These are phyloP conservation scores for Apotomis betuletana DNA, from an alignment of 2,888 invertebrate species.

Conservation along the genomic window DNA sequence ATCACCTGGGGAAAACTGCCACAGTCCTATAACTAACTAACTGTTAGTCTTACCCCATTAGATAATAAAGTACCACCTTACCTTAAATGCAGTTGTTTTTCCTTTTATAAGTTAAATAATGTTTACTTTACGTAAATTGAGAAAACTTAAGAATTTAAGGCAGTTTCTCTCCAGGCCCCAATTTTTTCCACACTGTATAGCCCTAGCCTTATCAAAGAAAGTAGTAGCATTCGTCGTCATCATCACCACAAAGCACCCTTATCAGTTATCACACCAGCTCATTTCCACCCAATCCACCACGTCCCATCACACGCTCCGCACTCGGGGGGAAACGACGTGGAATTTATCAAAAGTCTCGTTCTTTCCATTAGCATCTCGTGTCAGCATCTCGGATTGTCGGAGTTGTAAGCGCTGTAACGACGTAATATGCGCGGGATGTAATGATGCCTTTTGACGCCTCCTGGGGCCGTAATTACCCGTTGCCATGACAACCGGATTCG, in stretches of 20 bases:
- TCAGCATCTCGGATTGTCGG: constrained; percentile 68
- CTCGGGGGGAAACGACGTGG: constrained; percentile 60
- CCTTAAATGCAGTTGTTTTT: no score
- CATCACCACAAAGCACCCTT: constrained; percentile 57
- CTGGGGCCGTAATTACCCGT: constrained; percentile 69
- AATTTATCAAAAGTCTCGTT: constrained; percentile 78
- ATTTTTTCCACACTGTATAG: no score
- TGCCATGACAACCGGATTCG: constrained; percentile 66
- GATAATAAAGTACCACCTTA: no score
- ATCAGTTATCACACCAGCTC: constrained; percentile 73
- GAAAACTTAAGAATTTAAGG: no score
- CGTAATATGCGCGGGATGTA: constrained; percentile 72
- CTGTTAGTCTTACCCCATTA: no score
- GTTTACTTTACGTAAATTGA: no score
- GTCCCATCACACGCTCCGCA: constrained; percentile 65
- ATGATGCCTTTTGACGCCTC: constrained; percentile 72
- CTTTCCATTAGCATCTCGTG: constrained; percentile 70
- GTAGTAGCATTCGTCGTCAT: constrained; percentile 32
- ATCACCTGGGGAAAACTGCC: no score
- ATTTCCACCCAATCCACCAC: constrained; percentile 74
- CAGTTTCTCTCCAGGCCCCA: no score
- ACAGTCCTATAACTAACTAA: no score
- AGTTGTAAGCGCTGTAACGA: constrained; percentile 68
- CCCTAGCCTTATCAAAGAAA: not conserved
- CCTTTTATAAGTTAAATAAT: no score